Evolutionary conservation across 2,113 vertebrate genomes (phyloP), one percentile per base, ranked within the genome.

Genomic region (Sylvietta virens): DNA sequence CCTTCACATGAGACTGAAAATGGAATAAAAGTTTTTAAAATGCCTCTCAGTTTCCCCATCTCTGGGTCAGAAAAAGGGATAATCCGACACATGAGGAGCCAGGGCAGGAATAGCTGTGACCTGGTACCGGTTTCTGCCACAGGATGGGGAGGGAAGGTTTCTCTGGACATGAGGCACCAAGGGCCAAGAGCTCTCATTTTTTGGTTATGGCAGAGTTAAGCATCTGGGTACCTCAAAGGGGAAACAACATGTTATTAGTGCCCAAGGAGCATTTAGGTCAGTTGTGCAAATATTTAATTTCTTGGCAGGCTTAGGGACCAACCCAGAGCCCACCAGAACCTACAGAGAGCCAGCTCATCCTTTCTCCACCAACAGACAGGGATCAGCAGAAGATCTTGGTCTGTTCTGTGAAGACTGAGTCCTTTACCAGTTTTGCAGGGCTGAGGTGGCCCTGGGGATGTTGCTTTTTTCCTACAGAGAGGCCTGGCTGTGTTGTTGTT

Each of bases 71-170:
- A n/a, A n/a, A n/a, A n/a, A n/a, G n/a, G n/a, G n/a, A n/a, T n/a
- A n/a, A n/a, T n/a, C n/a, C n/a, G n/a, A n/a, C n/a, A n/a, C 42
- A 1, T 1, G 0, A 57, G 77, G 7, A 50, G 30, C 71, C 61
- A 45, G 24, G 19, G 6, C 23, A 67, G 82, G 42, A 10, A 7
- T 6, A 15, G 35, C 44, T 71, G 23, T 5, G 37, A 3, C 3
- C 51, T 7, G 0, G 17, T 5, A 9, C 24, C 6, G 3, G n/a
- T 9, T 51, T 44, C 31, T 86, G 45, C 58, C 0, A 0, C 0
- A 0, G 10, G 39, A 20, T 15, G 37, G 78, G 42, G 60, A 70
- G 62, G 31, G 33, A 61, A 81, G 22, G 12, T 8, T 57, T 22
- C 15, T 79, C 48, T 39, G 40, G 67, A 12, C 6, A 1, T 6